Conservation (phyloP, 2,888 invertebrate species). For the Cynaeus angustus region DNA sequence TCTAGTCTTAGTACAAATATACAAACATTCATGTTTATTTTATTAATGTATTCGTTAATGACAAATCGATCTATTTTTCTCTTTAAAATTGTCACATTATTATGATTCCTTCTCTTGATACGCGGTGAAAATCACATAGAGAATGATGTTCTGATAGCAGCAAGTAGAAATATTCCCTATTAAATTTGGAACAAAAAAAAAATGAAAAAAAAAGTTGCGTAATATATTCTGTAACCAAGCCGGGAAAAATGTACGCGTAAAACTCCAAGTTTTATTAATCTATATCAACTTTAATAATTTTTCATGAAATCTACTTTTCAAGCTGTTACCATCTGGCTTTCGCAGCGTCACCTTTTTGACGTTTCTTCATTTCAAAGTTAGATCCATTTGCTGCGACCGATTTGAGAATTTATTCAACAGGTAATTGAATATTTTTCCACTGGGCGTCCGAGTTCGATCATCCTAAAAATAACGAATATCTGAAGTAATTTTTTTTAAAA, state of each 20-base stretch:
- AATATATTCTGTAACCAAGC: too few species aligned
- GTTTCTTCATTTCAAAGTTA: constrained; percentile 16
- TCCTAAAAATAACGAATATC: constrained; percentile 17
- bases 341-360: constrained; percentile 17
- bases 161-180: too few species aligned
- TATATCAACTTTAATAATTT: constrained; percentile 11
- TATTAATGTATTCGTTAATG: too few species aligned
- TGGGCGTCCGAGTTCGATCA: constrained; percentile 14
- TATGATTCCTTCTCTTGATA: too few species aligned
- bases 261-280: constrained; percentile 3
- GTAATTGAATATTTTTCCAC: constrained; percentile 38
- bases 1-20: too few species aligned
- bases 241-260: not conserved
- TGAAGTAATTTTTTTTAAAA: constrained; percentile 10
- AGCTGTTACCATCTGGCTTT: constrained; percentile 7
- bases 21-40: too few species aligned
- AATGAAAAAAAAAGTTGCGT: too few species aligned
- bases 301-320: constrained; percentile 11
- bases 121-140: too few species aligned
- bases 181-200: too few species aligned
- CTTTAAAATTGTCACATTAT: too few species aligned
- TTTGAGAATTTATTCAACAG: constrained; percentile 40
- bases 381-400: constrained; percentile 16
- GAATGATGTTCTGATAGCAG: too few species aligned
- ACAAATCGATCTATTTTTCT: too few species aligned